Conservation (phyloP, 1,140 invertebrate genomes). For the Tetragonula clypearis region DNA sequence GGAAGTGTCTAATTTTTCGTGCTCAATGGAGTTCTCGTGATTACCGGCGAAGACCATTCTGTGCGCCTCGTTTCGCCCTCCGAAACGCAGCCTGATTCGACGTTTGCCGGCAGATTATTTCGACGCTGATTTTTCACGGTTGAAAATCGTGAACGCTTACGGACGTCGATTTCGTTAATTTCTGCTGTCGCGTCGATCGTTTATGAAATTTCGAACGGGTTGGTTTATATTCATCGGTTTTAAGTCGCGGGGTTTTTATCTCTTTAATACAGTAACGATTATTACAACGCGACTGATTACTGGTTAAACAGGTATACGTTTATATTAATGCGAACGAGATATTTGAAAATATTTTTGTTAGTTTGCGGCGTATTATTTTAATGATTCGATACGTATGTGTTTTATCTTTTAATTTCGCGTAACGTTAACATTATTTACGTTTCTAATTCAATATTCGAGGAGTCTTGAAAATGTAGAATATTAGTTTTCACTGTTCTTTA, state of each 20-base stretch:
- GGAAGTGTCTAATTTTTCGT: slow-evolving; percentile 35
- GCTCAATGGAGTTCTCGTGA: slow-evolving; percentile 9
- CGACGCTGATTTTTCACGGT: not conserved
- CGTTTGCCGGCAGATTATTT: not conserved
- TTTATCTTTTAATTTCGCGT: not conserved
- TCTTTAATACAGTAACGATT: not conserved
- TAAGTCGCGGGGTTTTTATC: not conserved
- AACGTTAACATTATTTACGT: not conserved
- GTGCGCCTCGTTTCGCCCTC: not conserved
- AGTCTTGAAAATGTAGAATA: slow-evolving; percentile 2
- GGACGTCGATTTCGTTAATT: not conserved
- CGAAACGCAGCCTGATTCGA: not conserved
- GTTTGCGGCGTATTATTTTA: not conserved
- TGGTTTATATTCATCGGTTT: not conserved
- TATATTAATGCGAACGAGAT: not conserved
- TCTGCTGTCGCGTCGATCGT: not conserved
- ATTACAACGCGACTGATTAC: not conserved
- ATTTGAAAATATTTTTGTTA: not conserved
- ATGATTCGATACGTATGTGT: not conserved
- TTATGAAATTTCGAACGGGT: not conserved
- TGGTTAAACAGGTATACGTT: not conserved
- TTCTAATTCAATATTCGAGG: not conserved
- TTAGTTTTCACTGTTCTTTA: no score
- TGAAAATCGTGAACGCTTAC: not conserved
- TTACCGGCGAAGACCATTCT: not conserved